Evolutionary conservation across 2,797 vertebrate species (phyloP).

Genomic region (Lates japonicus): DNA sequence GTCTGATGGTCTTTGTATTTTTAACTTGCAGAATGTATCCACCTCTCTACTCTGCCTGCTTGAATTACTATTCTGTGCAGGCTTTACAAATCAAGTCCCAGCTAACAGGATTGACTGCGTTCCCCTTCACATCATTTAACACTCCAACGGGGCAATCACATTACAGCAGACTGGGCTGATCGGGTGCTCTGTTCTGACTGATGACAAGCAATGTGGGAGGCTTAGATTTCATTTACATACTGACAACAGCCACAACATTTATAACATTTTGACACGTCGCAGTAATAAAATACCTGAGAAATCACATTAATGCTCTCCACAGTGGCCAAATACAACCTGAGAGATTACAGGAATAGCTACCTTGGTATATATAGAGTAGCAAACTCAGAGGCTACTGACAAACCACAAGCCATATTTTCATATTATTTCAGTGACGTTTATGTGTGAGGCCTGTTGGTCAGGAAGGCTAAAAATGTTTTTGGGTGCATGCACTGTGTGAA

Average conservation of each 20-base stretch:
- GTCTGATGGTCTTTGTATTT: background rate
- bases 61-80: conserved; percentile 37
- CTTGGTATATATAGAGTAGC: background rate
- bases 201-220: conserved; percentile 14
- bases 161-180: conserved; percentile 3
- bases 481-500: background rate
- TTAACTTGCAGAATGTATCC: background rate
- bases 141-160: conserved; percentile 9
- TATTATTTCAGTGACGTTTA: background rate
- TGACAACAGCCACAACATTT: background rate
- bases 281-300: too few species aligned
- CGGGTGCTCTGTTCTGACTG: background rate
- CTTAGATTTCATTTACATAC: background rate
- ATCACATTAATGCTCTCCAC: background rate
- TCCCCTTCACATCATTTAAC: conserved; percentile 36
- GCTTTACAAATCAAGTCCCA: conserved; percentile 14
- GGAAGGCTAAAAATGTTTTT: background rate
- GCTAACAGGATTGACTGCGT: conserved; percentile 33
- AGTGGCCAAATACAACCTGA: background rate
- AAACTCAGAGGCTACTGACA: background rate
- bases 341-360: background rate
- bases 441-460: background rate
- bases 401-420: background rate
- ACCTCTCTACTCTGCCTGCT: background rate
- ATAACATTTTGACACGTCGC: too few species aligned